A percentile compares a stretch with the other conserved stretches of the same genome.
Evolutionary conservation across 2,888 invertebrate genomes (phyloP).

Genomic region (Cyclophora albipunctata): DNA sequence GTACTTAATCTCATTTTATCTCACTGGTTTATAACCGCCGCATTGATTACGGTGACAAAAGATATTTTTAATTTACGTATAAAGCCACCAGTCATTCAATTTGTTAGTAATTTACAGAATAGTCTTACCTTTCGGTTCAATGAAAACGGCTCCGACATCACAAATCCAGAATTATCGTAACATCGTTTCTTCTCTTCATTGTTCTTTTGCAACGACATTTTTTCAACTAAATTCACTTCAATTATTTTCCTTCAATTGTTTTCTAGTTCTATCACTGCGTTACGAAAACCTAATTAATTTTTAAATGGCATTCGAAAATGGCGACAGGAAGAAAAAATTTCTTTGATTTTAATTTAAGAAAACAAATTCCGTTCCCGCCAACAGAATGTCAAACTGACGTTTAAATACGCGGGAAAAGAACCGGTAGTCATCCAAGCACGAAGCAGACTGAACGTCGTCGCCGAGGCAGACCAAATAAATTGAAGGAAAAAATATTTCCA

Average conservation of each 20-base stretch:
- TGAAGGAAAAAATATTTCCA: conserved; percentile 9
- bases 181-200: conserved; percentile 40
- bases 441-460: conserved; percentile 13
- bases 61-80: no score
- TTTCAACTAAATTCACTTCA: conserved; percentile 9
- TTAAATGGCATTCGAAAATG: no score
- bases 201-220: conserved; percentile 26
- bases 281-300: no score
- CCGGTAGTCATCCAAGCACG: conserved; percentile 14
- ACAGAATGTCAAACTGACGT: conserved; percentile 26
- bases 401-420: conserved; percentile 8
- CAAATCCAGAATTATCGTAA: conserved; percentile 57
- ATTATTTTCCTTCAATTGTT: conserved; percentile 2
- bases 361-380: conserved; percentile 23
- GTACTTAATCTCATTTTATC: no score
- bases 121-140: no score
- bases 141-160: conserved; percentile 37
- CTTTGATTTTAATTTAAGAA: no score
- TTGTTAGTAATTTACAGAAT: no score
- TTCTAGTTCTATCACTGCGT: conserved; percentile 16
- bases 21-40: no score
- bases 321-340: no score
- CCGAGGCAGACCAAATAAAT: conserved; percentile 8
- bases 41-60: no score
- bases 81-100: no score